These are phyloP conservation scores for Xiphophorus couchianus DNA, from an alignment of 2,113 vertebrate genomes.

Conservation along the genomic window DNA sequence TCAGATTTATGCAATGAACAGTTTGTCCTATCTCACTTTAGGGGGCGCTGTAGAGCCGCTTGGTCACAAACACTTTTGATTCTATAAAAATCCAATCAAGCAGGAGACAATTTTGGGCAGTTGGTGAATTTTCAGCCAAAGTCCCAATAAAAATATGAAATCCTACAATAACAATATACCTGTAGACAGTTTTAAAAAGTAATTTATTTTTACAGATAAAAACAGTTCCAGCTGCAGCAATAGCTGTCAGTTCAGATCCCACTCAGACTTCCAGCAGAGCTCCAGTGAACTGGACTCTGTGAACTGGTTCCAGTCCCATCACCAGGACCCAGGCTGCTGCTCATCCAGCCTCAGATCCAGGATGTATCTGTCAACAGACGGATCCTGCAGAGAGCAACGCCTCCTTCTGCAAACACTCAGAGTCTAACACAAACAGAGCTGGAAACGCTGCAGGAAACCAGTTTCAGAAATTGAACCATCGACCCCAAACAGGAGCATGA, in stretches of 20 bases:
- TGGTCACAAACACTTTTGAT: too few relatives aligned
- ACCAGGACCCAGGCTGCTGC: neutral
- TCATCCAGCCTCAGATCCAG: slow-evolving; percentile 15
- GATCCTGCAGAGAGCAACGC: slow-evolving; percentile 24
- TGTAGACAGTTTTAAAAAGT: too few relatives aligned
- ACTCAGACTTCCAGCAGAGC: neutral
- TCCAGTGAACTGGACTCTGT: neutral
- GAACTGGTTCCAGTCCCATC: neutral
- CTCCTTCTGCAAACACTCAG: slow-evolving; percentile 22
- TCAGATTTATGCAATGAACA: too few relatives aligned
- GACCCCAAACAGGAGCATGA: too few relatives aligned
- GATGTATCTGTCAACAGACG: slow-evolving; percentile 56
- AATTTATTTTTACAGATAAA: too few relatives aligned
- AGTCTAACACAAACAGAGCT: neutral
- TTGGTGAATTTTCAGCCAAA: too few relatives aligned
- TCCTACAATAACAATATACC: too few relatives aligned
- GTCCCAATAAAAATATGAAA: too few relatives aligned
- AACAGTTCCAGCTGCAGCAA: neutral
- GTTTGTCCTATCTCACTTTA: too few relatives aligned
- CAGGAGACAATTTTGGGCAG: too few relatives aligned
- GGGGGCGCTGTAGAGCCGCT: too few relatives aligned
- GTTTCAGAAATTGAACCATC: neutral
- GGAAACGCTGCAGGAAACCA: neutral
- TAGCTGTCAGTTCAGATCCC: neutral
- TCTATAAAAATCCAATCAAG: too few relatives aligned